Evolutionary conservation across 1,140 invertebrate species (phyloP), one percentile per base, ranked within the genome.

Genomic region (Zaprionus lachaisei): DNA sequence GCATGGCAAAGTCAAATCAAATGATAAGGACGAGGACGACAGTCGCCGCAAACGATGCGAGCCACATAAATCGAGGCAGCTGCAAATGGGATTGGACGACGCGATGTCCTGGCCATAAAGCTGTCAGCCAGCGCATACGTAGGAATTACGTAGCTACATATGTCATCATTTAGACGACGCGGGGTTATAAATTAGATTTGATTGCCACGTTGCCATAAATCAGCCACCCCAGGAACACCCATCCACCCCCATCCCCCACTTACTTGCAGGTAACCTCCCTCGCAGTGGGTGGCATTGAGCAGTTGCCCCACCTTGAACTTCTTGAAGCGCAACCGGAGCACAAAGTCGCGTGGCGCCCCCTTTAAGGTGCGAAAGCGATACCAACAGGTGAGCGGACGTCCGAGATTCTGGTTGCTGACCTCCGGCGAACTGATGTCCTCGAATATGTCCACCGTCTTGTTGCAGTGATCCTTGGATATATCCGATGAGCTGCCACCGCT

Each of bases 401-500:
- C 97, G 83, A 95, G 95, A 89, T 96, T 98, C 64, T 95, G 95
- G n/a, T 95, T 93, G 34, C 95, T 97, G 92, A 98, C 95, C 72
- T 96, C 95, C 15, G 97, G 97, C 68, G 96, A 97, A 11, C 96
- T 95, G 5, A 98, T 97, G 92, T 98, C 97, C 86, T 98, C 97
- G 93, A 98, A 98, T 65, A 98, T 97, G 82, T 98, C 97, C 57
- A 98, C 97, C 1, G 97, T 98, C 92, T 97, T 98, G 93, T 98
- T 98, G 93, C 97, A 98, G 80, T 97, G 96, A 92, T 97, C 96
- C 41, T 92, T 91, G 44, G 77, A 86, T 24, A 86, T 72, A 73
- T 78, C 92, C 63, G 84, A 78, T 15, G 90, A 82, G 44, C 91
- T 81, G 58, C 91, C 86, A 7, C 84, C 83, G 9, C 78, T 75